Evolutionary conservation across 2,888 invertebrate genomes (phyloP), one percentile per base, ranked within the genome.

Genomic region (Ochropleura plecta): DNA sequence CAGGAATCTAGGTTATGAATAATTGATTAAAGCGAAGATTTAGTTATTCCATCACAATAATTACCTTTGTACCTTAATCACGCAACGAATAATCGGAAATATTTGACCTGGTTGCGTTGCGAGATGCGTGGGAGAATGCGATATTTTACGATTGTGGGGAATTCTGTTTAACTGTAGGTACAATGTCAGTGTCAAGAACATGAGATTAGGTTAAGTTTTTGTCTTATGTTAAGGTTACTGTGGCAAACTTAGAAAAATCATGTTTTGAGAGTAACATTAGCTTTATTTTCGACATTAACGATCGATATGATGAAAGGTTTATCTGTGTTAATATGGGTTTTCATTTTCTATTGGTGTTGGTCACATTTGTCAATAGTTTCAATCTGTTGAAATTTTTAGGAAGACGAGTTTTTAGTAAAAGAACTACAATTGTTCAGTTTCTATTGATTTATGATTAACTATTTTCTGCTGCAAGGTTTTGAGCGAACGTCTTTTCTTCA

Each of bases 21-120:
- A 86, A 86, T 85, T 85, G 82, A 86, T 86, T 86, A 62, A 49
- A 78, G 73, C 74, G 78, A 63, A 67, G 69, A 68, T 73, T 82
- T 51, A 74, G 59, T n/a, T n/a, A 78, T 78, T 76, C 53, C 74
- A 49, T 69, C 73, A 77, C 57, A 83, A 63, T 71, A 74, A 55
- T 67, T 73, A 81, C 62, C 59, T 76, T 76, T 62, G 57, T 78
- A 76, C 62, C 73, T 44, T 18, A 65, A 46, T 5, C 69, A 72
- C 67, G 65, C 67, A 72, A 67, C 46, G 62, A 20, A 64, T 66
- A 42, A 76, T 72, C 40, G 9, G 63, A 83, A 66, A 67, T 80
- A 72, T 73, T 77, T 73, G 76, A 79, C 79, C 76, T 62, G 70
- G 63, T 82, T 82, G 42, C 12, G 63, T 82, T 82, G 42, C 12